Percentiles rank a stretch among this genome's conserved stretches.
phyloP scores from a whole-genome alignment of 2,113 vertebrate species.

The Phalacrocorax aristotelis region DNA sequence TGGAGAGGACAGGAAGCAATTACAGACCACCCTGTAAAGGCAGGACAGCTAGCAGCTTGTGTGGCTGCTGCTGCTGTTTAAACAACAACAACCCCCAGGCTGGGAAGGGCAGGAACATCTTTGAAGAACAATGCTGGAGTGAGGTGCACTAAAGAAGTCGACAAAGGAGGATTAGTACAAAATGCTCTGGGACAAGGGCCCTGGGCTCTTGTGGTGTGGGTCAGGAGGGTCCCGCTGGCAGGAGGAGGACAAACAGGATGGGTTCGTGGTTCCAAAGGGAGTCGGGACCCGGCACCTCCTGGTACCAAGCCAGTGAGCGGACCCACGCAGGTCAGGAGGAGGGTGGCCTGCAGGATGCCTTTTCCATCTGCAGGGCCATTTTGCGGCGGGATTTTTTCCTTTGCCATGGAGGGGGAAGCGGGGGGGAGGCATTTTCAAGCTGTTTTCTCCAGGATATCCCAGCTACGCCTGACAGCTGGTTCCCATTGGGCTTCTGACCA shows the following conservation, averaged over 20 bases:
- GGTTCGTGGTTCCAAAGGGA: not conserved
- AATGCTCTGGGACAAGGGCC: not conserved
- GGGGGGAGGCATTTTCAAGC: slow-evolving; percentile 51
- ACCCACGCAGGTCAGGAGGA: slow-evolving; percentile 15
- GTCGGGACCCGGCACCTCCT: not conserved
- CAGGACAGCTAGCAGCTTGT: slow-evolving; percentile 63
- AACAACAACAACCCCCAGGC: slow-evolving; percentile 55
- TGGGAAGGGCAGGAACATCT: slow-evolving; percentile 47
- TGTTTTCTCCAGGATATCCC: slow-evolving; percentile 58
- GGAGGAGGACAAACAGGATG: slow-evolving; percentile 46
- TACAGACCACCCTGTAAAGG: slow-evolving; percentile 75
- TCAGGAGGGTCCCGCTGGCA: slow-evolving; percentile 1
- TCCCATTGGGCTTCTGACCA: slow-evolving; percentile 70
- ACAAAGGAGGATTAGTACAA: not conserved
- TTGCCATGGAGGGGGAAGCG: not conserved
- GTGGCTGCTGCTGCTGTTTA: slow-evolving; percentile 61
- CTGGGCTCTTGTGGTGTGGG: not conserved
- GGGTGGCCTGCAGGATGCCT: slow-evolving; percentile 28
- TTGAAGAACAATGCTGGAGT: slow-evolving; percentile 25
- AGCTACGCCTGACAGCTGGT: slow-evolving; percentile 66
- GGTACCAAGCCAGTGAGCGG: not conserved
- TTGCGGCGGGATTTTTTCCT: not conserved
- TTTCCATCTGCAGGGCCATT: slow-evolving; percentile 48
- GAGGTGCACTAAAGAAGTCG: not conserved
- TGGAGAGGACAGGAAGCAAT: slow-evolving; percentile 79